These are phyloP conservation scores for Cyphomyrmex costatus DNA, from an alignment of 1,140 invertebrate species.

Conservation along the genomic window DNA sequence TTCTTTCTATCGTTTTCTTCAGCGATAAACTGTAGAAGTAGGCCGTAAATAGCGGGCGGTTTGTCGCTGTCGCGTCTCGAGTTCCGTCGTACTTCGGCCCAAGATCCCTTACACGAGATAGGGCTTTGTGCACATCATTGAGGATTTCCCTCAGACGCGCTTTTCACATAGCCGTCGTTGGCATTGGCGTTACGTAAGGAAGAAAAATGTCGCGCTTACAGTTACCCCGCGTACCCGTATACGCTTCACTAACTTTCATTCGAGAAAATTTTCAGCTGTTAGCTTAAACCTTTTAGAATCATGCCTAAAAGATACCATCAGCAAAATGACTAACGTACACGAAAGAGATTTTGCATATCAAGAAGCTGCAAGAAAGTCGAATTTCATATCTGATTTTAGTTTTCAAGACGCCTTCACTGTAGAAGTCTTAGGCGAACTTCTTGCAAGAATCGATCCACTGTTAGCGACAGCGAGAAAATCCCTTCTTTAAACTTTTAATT, in stretches of 20 bases:
- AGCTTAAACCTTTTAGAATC: conserved; percentile 11
- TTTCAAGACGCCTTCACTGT: not conserved
- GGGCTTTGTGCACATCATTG: conserved; percentile 65
- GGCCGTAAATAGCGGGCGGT: conserved; percentile 64
- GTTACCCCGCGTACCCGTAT: not conserved
- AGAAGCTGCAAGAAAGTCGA: conserved; percentile 43
- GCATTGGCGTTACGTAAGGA: conserved; percentile 40
- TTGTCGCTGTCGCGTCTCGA: conserved; percentile 64
- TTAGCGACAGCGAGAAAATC: conserved; percentile 61
- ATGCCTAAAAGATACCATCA: conserved; percentile 21
- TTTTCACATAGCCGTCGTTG: conserved; percentile 37
- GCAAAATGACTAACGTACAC: conserved; percentile 7
- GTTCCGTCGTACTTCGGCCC: conserved; percentile 45
- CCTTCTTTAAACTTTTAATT: conserved; percentile 64
- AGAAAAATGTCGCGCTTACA: conserved; percentile 48
- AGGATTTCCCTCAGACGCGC: conserved; percentile 65
- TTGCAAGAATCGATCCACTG: conserved; percentile 35
- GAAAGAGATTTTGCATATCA: conserved; percentile 24
- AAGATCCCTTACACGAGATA: conserved; percentile 62
- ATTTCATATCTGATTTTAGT: conserved; percentile 59
- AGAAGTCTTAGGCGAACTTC: conserved; percentile 47
- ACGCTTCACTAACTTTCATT: conserved; percentile 17
- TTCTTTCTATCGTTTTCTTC: conserved; percentile 31
- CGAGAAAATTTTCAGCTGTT: conserved; percentile 43
- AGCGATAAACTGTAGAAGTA: conserved; percentile 34